phyloP scores from a whole-genome alignment of 2,888 invertebrate genomes.

The Drosophila quinaria region DNA sequence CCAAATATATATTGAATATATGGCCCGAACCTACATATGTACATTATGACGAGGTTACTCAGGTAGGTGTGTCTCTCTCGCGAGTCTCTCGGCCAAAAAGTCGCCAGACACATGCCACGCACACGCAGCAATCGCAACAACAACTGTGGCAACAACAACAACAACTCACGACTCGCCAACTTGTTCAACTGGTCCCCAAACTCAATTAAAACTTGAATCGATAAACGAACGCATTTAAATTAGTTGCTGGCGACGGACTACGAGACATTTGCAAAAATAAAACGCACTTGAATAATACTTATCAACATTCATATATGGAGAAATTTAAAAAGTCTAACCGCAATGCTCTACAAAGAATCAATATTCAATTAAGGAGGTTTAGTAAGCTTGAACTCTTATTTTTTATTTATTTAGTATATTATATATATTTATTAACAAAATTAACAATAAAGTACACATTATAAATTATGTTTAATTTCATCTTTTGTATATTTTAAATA shows the following conservation, averaged over 20 bases:
- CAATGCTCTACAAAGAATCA: constrained; percentile 7
- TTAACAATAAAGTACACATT: no score
- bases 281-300: constrained; percentile 62
- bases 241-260: constrained; percentile 33
- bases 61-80: constrained; percentile 55
- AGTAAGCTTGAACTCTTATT: not conserved
- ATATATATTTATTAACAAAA: no score
- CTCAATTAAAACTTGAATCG: constrained; percentile 44
- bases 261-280: constrained; percentile 34
- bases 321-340: constrained; percentile 14
- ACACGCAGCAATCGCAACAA: constrained; percentile 23
- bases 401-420: not conserved
- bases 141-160: not conserved
- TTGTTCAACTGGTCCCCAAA: constrained; percentile 46
- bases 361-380: not conserved
- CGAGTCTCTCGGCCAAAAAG: constrained; percentile 22
- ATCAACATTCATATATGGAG: constrained; percentile 16
- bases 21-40: constrained; percentile 28
- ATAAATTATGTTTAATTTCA: no score
- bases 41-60: constrained; percentile 51
- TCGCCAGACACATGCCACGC: constrained; percentile 54
- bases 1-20: constrained; percentile 61
- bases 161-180: constrained; percentile 21
- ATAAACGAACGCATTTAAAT: constrained; percentile 66
- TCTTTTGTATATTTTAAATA: no score